phyloP scores from a whole-genome alignment of 2,888 invertebrate species.

The Mylabris sibirica region DNA sequence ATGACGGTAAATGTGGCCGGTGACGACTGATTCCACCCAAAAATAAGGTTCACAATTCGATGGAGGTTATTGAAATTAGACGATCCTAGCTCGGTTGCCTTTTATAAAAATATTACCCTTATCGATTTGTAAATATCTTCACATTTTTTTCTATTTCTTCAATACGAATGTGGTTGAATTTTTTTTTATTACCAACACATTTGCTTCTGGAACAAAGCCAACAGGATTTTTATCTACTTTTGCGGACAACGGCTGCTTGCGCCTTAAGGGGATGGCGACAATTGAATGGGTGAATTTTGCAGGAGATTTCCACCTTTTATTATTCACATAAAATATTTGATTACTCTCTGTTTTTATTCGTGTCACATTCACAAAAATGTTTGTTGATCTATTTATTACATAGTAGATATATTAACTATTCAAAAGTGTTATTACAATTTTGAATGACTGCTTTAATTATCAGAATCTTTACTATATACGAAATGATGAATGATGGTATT shows the following conservation, averaged over 20 bases:
- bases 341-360: conserved; percentile 21
- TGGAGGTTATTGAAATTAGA: too few species aligned
- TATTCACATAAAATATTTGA: neutral
- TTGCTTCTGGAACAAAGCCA: conserved; percentile 50
- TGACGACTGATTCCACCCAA: conserved; percentile 4
- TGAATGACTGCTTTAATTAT: conserved; percentile 9
- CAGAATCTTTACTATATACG: neutral
- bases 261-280: conserved; percentile 31
- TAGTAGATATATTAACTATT: neutral
- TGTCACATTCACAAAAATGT: neutral
- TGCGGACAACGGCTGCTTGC: conserved; percentile 31
- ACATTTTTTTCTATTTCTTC: conserved; percentile 42
- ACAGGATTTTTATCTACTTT: conserved; percentile 46
- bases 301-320: conserved; percentile 5
- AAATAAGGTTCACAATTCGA: neutral
- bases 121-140: conserved; percentile 46
- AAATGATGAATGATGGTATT: conserved; percentile 32
- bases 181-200: conserved; percentile 43
- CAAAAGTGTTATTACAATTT: neutral
- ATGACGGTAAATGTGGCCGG: conserved; percentile 9
- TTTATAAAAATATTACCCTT: conserved; percentile 39
- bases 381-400: neutral
- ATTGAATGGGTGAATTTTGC: conserved; percentile 27
- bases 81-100: too few species aligned
- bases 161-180: conserved; percentile 38